A percentile compares a stretch with the other conserved stretches of the same genome.
These are phyloP conservation scores for Microctonus aethiopoides DNA, from an alignment of 2,888 invertebrate genomes.

Conservation along the genomic window DNA sequence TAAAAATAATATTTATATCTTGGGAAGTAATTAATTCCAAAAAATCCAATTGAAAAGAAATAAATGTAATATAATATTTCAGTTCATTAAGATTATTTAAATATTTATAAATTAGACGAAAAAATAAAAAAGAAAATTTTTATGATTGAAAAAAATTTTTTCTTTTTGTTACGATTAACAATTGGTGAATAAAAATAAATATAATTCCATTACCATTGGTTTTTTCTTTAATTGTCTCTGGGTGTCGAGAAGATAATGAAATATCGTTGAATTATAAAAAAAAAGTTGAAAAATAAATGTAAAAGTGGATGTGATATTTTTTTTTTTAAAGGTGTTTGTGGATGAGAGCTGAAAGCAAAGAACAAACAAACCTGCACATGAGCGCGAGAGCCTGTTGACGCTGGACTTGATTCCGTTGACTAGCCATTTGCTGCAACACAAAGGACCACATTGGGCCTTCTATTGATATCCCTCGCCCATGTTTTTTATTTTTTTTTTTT, in stretches of 20 bases:
- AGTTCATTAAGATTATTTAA: too few relatives aligned
- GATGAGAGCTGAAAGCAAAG: conserved; percentile 47
- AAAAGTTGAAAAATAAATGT: background rate
- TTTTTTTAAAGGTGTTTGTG: conserved; percentile 10
- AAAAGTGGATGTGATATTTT: too few relatives aligned
- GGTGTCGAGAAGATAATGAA: background rate
- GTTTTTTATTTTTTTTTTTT: conserved; percentile 41
- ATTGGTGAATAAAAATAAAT: background rate
- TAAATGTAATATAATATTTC: too few relatives aligned
- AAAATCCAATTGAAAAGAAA: too few relatives aligned
- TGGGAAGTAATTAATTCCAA: too few relatives aligned
- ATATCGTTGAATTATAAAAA: background rate
- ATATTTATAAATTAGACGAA: too few relatives aligned
- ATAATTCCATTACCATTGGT: background rate
- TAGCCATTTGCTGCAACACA: conserved; percentile 83
- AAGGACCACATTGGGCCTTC: conserved; percentile 66
- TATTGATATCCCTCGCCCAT: conserved; percentile 62
- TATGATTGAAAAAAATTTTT: too few relatives aligned
- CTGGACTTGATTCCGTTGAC: conserved; percentile 89
- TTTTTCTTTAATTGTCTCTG: background rate
- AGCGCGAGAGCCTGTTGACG: conserved; percentile 89
- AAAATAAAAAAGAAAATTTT: too few relatives aligned
- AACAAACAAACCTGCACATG: conserved; percentile 83
- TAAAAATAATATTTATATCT: too few relatives aligned
- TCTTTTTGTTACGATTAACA: too few relatives aligned